Conservation (phyloP, 2,888 invertebrate genomes). For the Linnaemya vulpina region DNA sequence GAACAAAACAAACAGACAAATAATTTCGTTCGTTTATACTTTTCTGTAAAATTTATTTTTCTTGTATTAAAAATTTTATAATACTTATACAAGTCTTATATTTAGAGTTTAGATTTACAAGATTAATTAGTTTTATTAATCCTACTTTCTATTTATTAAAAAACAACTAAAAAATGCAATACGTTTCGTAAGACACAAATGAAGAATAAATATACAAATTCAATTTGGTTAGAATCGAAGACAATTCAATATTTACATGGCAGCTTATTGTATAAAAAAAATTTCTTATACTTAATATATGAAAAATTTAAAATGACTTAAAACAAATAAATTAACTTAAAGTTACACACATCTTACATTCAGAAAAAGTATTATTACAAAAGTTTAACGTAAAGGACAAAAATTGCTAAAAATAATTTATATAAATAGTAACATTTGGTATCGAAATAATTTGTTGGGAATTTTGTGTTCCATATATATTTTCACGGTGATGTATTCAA, state of each 20-base stretch:
- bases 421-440: constrained; percentile 73
- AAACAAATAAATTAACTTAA: too few species aligned
- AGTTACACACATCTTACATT: too few species aligned
- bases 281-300: constrained; percentile 43
- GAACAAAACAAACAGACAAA: neutral
- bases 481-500: constrained; percentile 60
- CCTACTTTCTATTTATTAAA: constrained; percentile 5
- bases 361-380: constrained; percentile 30
- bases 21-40: neutral
- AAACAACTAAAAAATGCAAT: constrained; percentile 41
- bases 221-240: constrained; percentile 9
- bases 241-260: constrained; percentile 70
- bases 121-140: constrained; percentile 15
- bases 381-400: neutral
- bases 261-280: constrained; percentile 57
- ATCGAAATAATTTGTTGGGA: constrained; percentile 51
- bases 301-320: neutral
- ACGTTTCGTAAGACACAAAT: constrained; percentile 27
- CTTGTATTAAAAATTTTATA: constrained; percentile 48
- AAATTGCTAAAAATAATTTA: constrained; percentile 1
- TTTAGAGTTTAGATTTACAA: constrained; percentile 39
- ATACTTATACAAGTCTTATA: constrained; percentile 53
- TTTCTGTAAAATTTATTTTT: constrained; percentile 15
- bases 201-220: constrained; percentile 40
- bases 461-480: neutral